phyloP scores from a whole-genome alignment of 2,888 invertebrate species.

The Horisme vitalbata region DNA sequence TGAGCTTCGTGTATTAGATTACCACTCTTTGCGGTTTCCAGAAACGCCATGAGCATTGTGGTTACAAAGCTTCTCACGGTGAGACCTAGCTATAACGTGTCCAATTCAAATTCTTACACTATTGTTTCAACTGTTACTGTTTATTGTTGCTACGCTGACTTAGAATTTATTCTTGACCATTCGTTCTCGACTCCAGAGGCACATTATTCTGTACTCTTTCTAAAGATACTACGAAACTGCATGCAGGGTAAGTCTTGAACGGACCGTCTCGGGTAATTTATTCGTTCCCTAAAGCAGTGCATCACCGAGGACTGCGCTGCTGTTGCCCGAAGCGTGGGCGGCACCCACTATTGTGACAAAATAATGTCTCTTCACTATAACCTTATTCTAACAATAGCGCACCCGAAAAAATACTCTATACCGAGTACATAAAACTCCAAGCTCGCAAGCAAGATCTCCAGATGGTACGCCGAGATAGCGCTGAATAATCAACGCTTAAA shows the following conservation, averaged over 20 bases:
- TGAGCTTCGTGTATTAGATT: constrained; percentile 81
- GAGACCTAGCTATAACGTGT: constrained; percentile 50
- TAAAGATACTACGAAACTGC: constrained; percentile 63
- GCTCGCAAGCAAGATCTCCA: constrained; percentile 47
- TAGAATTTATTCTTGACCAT: constrained; percentile 30
- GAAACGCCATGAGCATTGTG: constrained; percentile 76
- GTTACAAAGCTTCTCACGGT: constrained; percentile 75
- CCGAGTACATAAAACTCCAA: constrained; percentile 45
- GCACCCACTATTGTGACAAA: constrained; percentile 81
- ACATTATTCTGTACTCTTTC: constrained; percentile 60
- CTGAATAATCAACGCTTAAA: constrained; percentile 83
- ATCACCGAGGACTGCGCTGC: constrained; percentile 73
- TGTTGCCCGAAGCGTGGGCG: constrained; percentile 75
- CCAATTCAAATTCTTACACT: constrained; percentile 55
- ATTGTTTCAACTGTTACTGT: constrained; percentile 46
- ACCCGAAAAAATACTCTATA: constrained; percentile 61
- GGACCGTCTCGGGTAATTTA: constrained; percentile 71
- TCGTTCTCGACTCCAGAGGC: constrained; percentile 39
- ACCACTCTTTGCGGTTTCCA: constrained; percentile 77
- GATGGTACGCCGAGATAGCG: constrained; percentile 76
- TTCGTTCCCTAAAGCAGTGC: constrained; percentile 79
- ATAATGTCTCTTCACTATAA: constrained; percentile 78
- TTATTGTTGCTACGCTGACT: constrained; percentile 5
- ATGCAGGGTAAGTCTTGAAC: constrained; percentile 60
- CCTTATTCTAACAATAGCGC: constrained; percentile 51